phyloP scores from a whole-genome alignment of 2,113 vertebrate species.

The Rhinoderma darwinii region DNA sequence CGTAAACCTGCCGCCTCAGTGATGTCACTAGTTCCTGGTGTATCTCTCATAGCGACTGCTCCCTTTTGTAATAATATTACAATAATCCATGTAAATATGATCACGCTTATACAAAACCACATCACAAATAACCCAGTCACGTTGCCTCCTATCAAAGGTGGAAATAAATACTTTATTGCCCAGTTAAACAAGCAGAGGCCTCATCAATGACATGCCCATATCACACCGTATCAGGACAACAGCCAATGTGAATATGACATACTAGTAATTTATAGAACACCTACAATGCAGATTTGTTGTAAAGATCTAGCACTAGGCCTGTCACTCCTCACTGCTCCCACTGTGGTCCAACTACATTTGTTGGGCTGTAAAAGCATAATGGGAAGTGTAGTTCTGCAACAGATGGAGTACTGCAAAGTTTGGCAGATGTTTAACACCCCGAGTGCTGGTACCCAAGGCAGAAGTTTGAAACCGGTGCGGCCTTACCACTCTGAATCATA shows the following conservation, averaged over 20 bases:
- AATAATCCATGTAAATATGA: not conserved
- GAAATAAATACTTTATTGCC: slow-evolving; percentile 46
- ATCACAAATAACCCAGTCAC: slow-evolving; percentile 16
- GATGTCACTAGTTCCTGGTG: slow-evolving; percentile 13
- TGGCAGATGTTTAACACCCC: not conserved
- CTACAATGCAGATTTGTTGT: not conserved
- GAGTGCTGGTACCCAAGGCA: slow-evolving; percentile 15
- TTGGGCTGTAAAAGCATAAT: not conserved
- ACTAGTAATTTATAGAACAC: not conserved
- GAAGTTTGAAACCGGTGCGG: not conserved
- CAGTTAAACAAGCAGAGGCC: slow-evolving; percentile 32
- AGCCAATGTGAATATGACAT: not conserved
- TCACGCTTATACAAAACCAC: not conserved
- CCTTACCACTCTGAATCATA: not conserved
- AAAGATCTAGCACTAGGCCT: not conserved
- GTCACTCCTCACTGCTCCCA: not conserved
- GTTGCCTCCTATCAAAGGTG: not conserved
- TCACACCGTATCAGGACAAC: slow-evolving; percentile 30
- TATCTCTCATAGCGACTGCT: not conserved
- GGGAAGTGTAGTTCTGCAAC: not conserved
- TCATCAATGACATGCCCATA: slow-evolving; percentile 40
- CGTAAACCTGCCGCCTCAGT: not conserved
- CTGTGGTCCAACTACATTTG: not conserved
- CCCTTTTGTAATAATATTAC: slow-evolving; percentile 12
- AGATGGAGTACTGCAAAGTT: not conserved